phyloP scores from a whole-genome alignment of 1,140 invertebrate species.

The Zaprionus ghesquierei region DNA sequence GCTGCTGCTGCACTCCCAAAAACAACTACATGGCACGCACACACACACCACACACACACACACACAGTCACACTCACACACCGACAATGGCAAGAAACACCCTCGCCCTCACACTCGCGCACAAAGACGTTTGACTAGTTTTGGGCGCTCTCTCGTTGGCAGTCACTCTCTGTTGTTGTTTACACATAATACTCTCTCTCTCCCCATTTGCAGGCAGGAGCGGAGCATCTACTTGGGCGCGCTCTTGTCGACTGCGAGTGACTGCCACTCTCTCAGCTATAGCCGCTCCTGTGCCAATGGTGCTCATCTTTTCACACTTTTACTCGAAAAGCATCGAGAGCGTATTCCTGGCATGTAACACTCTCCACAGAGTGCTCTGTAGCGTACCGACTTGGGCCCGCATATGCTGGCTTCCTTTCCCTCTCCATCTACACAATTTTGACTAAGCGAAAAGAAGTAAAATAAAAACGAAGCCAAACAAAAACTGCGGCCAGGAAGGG shows the following conservation, averaged over 20 bases:
- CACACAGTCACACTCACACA: slow-evolving; percentile 9
- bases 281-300: slow-evolving; percentile 4
- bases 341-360: not conserved
- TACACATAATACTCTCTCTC: slow-evolving; percentile 12
- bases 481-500: slow-evolving; percentile 37
- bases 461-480: slow-evolving; percentile 52
- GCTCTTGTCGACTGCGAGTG: not conserved
- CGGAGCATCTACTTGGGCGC: not conserved
- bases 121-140: slow-evolving; percentile 38
- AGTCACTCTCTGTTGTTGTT: slow-evolving; percentile 30
- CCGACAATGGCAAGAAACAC: slow-evolving; percentile 25
- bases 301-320: slow-evolving; percentile 36
- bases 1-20: slow-evolving; percentile 20
- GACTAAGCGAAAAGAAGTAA: slow-evolving; percentile 16
- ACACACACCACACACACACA: slow-evolving; percentile 6
- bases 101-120: slow-evolving; percentile 30
- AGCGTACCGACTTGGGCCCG: slow-evolving; percentile 30
- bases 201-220: slow-evolving; percentile 15
- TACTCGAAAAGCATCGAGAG: slow-evolving; percentile 35
- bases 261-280: not conserved
- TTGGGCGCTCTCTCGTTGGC: slow-evolving; percentile 8
- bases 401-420: slow-evolving; percentile 16
- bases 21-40: slow-evolving; percentile 16
- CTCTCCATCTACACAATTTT: not conserved
- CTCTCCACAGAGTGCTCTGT: not conserved